Evolutionary conservation across 2,113 vertebrate genomes (phyloP), one percentile per base, ranked within the genome.

Genomic region (Carettochelys insculpta): DNA sequence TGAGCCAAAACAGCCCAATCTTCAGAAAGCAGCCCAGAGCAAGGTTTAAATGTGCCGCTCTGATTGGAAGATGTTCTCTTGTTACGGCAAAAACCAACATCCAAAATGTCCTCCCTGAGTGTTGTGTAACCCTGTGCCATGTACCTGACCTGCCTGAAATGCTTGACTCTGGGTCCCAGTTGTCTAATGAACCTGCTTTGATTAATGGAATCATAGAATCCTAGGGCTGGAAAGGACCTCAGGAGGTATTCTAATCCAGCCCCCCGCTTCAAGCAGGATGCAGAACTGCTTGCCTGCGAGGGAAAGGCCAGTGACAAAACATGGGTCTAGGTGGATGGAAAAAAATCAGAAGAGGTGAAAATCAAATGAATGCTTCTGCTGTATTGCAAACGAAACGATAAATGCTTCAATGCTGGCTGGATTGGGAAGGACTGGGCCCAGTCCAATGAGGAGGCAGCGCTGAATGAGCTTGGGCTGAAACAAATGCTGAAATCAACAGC

Each of bases 351-450:
- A 85, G 86, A 92, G 75, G 77, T 68, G 25, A 78, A 83, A 93
- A 85, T 58, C 22, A 83, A 79, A 14, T n/a, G 80, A 91, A 93
- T 3, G 38, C 34, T 75, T 86, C 71, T 58, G 79, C 19, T 75
- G 51, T n/a, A 93, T 31, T 34, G 78, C 76, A 93, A 93, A 92
- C 34, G 11, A 90, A 91, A 90, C 87, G 82, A 85, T 73, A 91
- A 87, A 89, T 8, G 86, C 31, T 83, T 71, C 24, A 92, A 88
- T 34, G 86, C 20, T 54, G 87, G 38, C 25, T 6, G 2, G 3
- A 80, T 7, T 2, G 58, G 75, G 77, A 6, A 51, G 84, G 84
- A 80, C 84, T 9, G 80, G 58, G n/a, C 25, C 34, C 29, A 38
- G 47, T 2, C 58, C 84, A 58, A 85, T 20, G 92, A 83, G 82